Base-by-base conservation (phyloP, 2,888 invertebrate species). In the Drosophila diplacantha region DNA sequence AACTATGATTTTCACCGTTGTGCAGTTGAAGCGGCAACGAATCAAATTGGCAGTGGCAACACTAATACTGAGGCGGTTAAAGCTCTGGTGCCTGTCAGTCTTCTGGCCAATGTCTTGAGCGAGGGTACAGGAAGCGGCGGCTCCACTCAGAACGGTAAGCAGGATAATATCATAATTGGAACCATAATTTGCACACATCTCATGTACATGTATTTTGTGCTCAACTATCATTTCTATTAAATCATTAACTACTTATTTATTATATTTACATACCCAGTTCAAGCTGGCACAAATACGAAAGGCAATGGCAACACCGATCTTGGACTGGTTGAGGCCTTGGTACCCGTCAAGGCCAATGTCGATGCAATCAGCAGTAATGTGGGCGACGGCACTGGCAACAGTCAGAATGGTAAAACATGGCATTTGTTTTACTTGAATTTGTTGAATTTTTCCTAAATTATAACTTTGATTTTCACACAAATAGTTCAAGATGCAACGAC, bases 391-490 rank as follows among this genome's bases (percentile, higher is more conserved):
- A 12, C 18, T 5, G 44, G 44, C 18, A 31, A 7, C 2, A 12
- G 8, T 44, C 44, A 44, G 18, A 44, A 44, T 31, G 18, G 44
- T 44, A 29, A 44, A 1, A 3, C 5, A n/a, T 3, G 18, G 12
- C 3, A 11, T 3, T 11, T 37, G 12, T 37, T 3, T 4, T n/a
- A 39, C 8, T 14, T 14, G 1, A 4, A 22, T 38, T 14, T 3
- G n/a, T n/a, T n/a, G n/a, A n/a, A n/a, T n/a, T n/a, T n/a, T n/a
- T n/a, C n/a, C n/a, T n/a, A n/a, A n/a, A n/a, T 6, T 12, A 6
- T 20, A 8, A 34, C 1, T n/a, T 2, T n/a, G 1, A 4, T 11
- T 16, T 16, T 16, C 16, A 9, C 2, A 20, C 0, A 0, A 0
- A 3, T 6, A 44, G 44, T 44, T 44, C 12, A 31, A 14, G 14